Evolutionary conservation across 2,797 vertebrate genomes (phyloP).

Genomic region (Lindbergichthys nudifrons): DNA sequence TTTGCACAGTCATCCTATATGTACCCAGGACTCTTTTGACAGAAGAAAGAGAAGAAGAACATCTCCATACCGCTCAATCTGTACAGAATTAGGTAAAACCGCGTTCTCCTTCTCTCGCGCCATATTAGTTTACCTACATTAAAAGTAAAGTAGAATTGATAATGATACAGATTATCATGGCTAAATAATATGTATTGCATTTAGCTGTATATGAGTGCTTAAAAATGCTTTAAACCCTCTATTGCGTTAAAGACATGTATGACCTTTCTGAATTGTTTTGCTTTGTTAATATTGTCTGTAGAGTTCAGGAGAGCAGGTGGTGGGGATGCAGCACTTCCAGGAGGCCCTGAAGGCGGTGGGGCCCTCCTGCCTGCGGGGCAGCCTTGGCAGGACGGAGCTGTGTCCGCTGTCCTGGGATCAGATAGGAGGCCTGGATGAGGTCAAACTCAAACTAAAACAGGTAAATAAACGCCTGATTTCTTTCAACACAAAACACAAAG

Average conservation of each 20-base stretch:
- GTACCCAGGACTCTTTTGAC: neutral
- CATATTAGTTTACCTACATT: too few relatives aligned
- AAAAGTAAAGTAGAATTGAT: too few relatives aligned
- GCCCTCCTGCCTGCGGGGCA: conserved; percentile 90
- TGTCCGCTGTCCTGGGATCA: conserved; percentile 90
- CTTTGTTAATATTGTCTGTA: conserved; percentile 60
- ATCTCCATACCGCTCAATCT: too few relatives aligned
- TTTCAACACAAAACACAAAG: neutral
- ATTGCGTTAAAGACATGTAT: neutral
- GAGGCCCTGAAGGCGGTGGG: conserved; percentile 89
- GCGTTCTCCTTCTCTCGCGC: too few relatives aligned
- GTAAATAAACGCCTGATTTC: conserved; percentile 66
- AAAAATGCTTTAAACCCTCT: too few relatives aligned
- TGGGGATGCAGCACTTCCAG: conserved; percentile 87
- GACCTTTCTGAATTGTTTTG: neutral
- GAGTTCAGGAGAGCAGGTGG: conserved; percentile 71
- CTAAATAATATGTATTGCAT: too few relatives aligned
- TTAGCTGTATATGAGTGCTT: too few relatives aligned
- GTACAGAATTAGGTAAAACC: too few relatives aligned
- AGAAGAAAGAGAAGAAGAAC: too few relatives aligned
- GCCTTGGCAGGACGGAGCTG: conserved; percentile 88
- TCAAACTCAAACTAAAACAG: conserved; percentile 94
- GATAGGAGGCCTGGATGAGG: conserved; percentile 93
- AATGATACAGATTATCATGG: too few relatives aligned
- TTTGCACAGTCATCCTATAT: neutral